phyloP scores from a whole-genome alignment of 2,797 vertebrate genomes.

The Numenius phaeopus region DNA sequence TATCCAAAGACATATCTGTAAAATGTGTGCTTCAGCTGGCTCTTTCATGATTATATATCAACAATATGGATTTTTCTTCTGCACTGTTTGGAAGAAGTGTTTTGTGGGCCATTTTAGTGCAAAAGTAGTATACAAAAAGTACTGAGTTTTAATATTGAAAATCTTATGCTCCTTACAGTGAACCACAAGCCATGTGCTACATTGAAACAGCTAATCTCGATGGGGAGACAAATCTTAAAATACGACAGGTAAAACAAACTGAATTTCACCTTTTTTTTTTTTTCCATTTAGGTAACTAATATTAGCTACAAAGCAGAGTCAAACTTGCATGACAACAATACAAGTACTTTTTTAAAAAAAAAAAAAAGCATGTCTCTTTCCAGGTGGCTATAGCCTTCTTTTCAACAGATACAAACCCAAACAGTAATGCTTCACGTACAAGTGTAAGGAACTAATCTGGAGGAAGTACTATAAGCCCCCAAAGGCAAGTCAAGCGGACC shows the following conservation, averaged over 20 bases:
- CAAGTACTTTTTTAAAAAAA: background rate
- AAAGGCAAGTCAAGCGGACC: background rate
- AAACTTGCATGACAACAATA: background rate
- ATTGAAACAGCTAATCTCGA: conserved; percentile 98
- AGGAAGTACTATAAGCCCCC: background rate
- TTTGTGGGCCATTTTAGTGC: background rate
- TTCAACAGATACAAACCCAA: background rate
- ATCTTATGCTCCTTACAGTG: conserved; percentile 79
- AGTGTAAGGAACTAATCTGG: background rate
- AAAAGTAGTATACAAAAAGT: background rate
- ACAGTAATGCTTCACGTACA: background rate
- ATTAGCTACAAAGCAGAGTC: background rate
- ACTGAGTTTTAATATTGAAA: background rate
- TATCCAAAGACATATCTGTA: background rate
- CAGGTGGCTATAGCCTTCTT: background rate
- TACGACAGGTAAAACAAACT: conserved; percentile 89
- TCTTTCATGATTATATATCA: background rate
- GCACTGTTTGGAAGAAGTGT: background rate
- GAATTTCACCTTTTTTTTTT: background rate
- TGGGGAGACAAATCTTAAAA: conserved; percentile 98
- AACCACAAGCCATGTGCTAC: conserved; percentile 99
- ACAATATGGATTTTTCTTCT: background rate
- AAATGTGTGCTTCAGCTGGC: background rate
- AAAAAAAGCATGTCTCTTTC: background rate
- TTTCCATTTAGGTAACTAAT: background rate